Evolutionary conservation across 2,888 invertebrate species (phyloP), one percentile per base, ranked within the genome.

Genomic region (Yponomeuta plumbellus): DNA sequence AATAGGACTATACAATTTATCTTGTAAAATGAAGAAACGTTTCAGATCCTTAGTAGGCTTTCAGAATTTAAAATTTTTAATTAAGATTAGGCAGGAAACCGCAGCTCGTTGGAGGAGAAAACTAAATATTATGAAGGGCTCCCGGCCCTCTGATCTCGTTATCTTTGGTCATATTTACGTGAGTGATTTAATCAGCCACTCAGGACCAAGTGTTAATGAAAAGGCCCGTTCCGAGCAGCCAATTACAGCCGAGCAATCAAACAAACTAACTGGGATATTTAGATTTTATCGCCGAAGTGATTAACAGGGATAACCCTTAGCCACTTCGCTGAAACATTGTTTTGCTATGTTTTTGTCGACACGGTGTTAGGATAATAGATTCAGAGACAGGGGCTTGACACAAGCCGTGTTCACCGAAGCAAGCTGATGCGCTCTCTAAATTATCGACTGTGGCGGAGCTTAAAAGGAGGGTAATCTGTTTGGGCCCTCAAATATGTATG

Each of bases 11-110:
- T 20, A 6, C 6, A 34, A 66, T 34, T 61, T 66, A 44, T 61
- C 59, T 40, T 26, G n/a, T 10, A 26, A 66, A 66, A 66, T 61
- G 22, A 59, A 59, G 61, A 21, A 39, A 20, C 59, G 17, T 26
- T 59, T 22, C 21, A 59, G 59, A 59, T 59, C 23, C 58, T 59
- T 13, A 59, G 23, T 22, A 59, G 34, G 59, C 21, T 13, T 59
- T 23, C 11, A 13, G 23, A 59, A 59, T 59, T 22, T 21, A 59
- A 59, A 59, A 17, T 59, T 59, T 20, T 58, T 58, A 58, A 58
- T 58, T 59, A 59, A 22, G 21, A 59, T 59, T 21, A 23, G 59
- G 22, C 21, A 22, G 11, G 4, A 21, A 58, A 21, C 58, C 22
- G 58, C 22, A 20, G 22, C 63, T 44, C 44, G 13, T 39, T 63